Evolutionary conservation across 2,113 vertebrate species (phyloP).

Genomic region (Chinchilla lanigera): DNA sequence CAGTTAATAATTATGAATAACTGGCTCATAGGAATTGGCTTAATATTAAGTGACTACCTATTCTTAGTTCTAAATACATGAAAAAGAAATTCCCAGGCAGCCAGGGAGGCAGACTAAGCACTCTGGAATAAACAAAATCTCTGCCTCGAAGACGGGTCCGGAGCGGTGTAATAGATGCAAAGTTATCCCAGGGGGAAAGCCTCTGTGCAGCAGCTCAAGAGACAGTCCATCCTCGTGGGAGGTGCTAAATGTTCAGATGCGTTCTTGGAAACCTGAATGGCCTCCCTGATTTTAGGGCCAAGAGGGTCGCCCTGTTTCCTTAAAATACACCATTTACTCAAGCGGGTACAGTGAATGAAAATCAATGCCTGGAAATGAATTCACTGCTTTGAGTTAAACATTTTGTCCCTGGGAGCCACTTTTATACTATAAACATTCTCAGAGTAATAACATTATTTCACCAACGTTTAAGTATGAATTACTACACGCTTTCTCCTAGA

Average conservation of each 20-base stretch:
- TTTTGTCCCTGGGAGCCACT: conserved; percentile 10
- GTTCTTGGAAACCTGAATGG: background rate
- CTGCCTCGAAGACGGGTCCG: background rate
- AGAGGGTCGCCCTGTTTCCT: background rate
- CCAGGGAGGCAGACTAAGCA: background rate
- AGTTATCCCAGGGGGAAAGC: background rate
- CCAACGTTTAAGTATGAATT: conserved; percentile 16
- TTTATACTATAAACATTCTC: conserved; percentile 18
- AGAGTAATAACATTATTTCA: background rate
- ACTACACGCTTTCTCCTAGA: conserved; percentile 1
- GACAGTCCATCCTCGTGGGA: background rate
- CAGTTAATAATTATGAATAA: conserved; percentile 23
- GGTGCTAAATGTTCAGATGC: background rate
- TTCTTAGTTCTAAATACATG: background rate
- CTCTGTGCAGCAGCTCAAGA: background rate
- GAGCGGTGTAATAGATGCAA: no score
- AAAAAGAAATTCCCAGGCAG: conserved; percentile 12
- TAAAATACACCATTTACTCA: conserved; percentile 18
- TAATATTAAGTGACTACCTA: conserved; percentile 40
- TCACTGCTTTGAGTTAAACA: conserved; percentile 26
- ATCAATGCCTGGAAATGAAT: conserved; percentile 36
- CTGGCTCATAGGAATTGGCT: background rate
- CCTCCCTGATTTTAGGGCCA: background rate
- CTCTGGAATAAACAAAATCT: background rate
- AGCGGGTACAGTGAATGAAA: background rate